Percentiles rank a stretch among this genome's conserved stretches.
Evolutionary conservation across 2,113 vertebrate species (phyloP).

Genomic region (Oenanthe oenanthe): DNA sequence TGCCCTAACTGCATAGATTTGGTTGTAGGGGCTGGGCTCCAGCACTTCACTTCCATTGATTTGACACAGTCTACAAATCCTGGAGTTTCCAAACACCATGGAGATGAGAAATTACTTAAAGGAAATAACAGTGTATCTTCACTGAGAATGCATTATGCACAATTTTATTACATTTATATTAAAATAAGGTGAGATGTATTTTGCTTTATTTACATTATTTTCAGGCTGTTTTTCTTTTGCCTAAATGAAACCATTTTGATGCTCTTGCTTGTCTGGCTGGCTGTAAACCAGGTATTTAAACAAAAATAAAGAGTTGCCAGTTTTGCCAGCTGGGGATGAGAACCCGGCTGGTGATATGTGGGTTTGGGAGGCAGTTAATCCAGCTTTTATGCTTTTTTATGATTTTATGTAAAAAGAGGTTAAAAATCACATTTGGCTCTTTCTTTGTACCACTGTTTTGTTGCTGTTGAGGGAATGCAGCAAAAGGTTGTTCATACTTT

Average conservation of each 20-base stretch:
- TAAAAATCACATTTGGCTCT: slow-evolving; percentile 80
- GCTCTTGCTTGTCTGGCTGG: slow-evolving; percentile 75
- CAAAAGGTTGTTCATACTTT: slow-evolving; percentile 71
- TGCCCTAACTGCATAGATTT: not conserved
- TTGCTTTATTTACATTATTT: slow-evolving; percentile 64
- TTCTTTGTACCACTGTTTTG: slow-evolving; percentile 69
- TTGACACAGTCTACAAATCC: not conserved
- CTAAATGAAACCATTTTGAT: slow-evolving; percentile 72
- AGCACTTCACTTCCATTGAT: not conserved
- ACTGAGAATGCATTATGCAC: slow-evolving; percentile 3
- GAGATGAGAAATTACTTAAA: not conserved
- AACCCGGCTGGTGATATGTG: slow-evolving; percentile 80
- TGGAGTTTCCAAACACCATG: not conserved
- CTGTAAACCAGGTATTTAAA: slow-evolving; percentile 81
- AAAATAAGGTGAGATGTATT: slow-evolving; percentile 40
- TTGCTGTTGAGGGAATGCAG: slow-evolving; percentile 72
- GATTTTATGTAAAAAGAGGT: slow-evolving; percentile 81
- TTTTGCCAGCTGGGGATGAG: slow-evolving; percentile 83
- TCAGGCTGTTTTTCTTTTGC: slow-evolving; percentile 61
- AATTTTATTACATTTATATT: slow-evolving; percentile 36
- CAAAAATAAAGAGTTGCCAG: slow-evolving; percentile 82
- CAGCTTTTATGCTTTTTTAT: slow-evolving; percentile 82
- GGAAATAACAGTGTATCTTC: not conserved
- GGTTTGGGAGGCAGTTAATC: slow-evolving; percentile 80
- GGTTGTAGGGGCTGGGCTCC: not conserved